These are phyloP conservation scores for Umimayanthus kanabou DNA, from an alignment of 92 coral and sea anemone species.

Conservation along the genomic window DNA sequence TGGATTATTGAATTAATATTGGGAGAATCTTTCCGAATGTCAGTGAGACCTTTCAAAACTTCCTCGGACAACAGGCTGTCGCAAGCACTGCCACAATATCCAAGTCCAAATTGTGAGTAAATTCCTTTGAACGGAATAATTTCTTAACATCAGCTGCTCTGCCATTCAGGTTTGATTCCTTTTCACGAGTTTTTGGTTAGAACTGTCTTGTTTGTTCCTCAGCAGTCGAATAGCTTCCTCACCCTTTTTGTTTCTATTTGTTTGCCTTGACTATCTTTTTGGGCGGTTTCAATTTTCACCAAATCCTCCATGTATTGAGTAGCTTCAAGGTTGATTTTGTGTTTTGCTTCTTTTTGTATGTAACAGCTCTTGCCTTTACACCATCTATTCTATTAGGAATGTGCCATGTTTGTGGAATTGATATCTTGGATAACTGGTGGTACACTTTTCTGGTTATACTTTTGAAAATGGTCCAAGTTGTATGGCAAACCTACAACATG, in stretches of 20 bases:
- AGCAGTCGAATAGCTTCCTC: not conserved
- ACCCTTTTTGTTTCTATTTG: not conserved
- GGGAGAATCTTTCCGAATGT: not conserved
- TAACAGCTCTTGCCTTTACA: too few species aligned
- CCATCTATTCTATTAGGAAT: too few species aligned
- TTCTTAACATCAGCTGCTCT: not conserved
- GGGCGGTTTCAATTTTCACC: not conserved
- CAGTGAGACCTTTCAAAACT: not conserved
- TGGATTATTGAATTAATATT: not conserved
- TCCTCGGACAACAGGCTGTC: not conserved
- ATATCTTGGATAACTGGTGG: too few species aligned
- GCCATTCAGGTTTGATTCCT: conserved; percentile 1
- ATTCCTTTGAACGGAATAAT: not conserved
- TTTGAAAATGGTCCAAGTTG: too few species aligned
- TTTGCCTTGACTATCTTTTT: not conserved
- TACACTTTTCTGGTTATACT: too few species aligned
- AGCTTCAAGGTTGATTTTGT: not conserved
- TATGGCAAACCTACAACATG: too few species aligned
- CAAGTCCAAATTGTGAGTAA: not conserved
- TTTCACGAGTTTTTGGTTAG: not conserved
- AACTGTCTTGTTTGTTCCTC: not conserved
- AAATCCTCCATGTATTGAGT: not conserved
- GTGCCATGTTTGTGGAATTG: too few species aligned
- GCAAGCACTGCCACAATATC: not conserved
- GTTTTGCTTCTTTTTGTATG: conserved; percentile 1